Base-by-base conservation (phyloP, 2,113 vertebrate genomes). In the Glaucomys volans region DNA sequence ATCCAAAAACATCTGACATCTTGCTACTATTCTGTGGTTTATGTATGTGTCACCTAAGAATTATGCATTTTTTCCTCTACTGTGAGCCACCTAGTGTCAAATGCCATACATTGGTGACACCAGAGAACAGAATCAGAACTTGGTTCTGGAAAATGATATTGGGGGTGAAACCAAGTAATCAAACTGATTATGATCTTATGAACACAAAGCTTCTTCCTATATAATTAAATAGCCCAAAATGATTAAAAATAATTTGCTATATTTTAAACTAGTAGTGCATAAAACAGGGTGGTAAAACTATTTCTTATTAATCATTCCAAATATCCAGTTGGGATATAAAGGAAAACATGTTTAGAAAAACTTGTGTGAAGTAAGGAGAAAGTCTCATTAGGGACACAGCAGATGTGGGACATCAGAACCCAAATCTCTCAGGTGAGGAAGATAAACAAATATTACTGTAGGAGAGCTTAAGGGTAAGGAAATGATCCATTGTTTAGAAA, bases 11-110 rank as follows among this genome's bases (percentile, higher is more conserved):
- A 40, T 32, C 14, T 30, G 47, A 9, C 7, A n/a, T 17, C 52
- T 40, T 67, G 2, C 13, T 30, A 54, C 2, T 42, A 1, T 11
- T 50, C 16, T 28, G 2, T 67, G 35, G 14, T 77, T 87, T 72
- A 0, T 44, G 5, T 18, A 2, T 66, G 44, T 28, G 30, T 76
- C 37, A 11, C 2, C 0, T 4, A 59, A 1, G 1, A 20, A 20
- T 14, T 14, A 18, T 2, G 16, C 0, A 4, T 44, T 37, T 13
- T 26, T 40, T 20, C 28, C 57, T n/a, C 22, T 54, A 8, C 6
- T 0, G 17, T 24, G 54, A 57, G 54, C 54, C 54, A 57, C 54
- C 54, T 57, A 6, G 54, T 57, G 54, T 5, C 22, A 57, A 24
- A 66, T 71, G 10, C 4, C 30, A 3, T 18, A 13, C 2, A 4